Base-by-base conservation (phyloP, 37 sponge, comb jelly and placozoan species). In the Chondrilla cf. caribensis region DNA sequence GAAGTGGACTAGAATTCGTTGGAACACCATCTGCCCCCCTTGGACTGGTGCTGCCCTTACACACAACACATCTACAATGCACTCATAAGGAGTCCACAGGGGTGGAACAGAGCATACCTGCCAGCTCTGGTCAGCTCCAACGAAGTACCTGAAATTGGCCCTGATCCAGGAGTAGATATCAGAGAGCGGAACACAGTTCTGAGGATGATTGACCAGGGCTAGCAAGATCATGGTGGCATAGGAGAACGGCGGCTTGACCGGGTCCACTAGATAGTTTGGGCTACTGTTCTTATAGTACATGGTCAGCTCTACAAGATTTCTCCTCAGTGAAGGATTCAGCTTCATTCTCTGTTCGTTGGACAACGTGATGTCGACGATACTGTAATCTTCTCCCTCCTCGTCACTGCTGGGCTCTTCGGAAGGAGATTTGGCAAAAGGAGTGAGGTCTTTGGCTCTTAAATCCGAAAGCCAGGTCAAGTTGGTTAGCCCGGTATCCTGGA, bases 131-230 rank as follows among this genome's bases (percentile, higher is more conserved):
- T 94, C 97, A 25, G 91, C 91, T 35, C 58, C 40, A 42, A 84
- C 70, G 81, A 89, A 97, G 73, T 90, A 97, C 43, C 82, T 89
- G 64, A 97, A 97, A 60, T 92, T 91, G 15, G 70, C 89, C 86
- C 80, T 97, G 39, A 97, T 94, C 97, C 97, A 97, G 6, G 81
- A 80, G 70, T 90, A 97, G 19, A 97, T 92, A 7, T 89, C 94
- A 72, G 82, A 76, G 38, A 97, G 80, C 8, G 87, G 62, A 25
- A 86, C 65, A 59, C 65, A 79, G 47, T 80, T 77, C 36, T 84
- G 60, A 0, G 85, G 85, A 38, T 73, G 76, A 37, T 25, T 73
- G 25, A 73, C 24, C 21, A 73, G 76, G 24, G 76, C 15, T 0
- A 73, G 43, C 41, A 73, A 37, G 25, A 73, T 73, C 24, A 73